Percentiles rank a stretch among this genome's conserved stretches.
These are phyloP conservation scores for Lepus americanus DNA, from an alignment of 2,113 vertebrate genomes.

Conservation along the genomic window DNA sequence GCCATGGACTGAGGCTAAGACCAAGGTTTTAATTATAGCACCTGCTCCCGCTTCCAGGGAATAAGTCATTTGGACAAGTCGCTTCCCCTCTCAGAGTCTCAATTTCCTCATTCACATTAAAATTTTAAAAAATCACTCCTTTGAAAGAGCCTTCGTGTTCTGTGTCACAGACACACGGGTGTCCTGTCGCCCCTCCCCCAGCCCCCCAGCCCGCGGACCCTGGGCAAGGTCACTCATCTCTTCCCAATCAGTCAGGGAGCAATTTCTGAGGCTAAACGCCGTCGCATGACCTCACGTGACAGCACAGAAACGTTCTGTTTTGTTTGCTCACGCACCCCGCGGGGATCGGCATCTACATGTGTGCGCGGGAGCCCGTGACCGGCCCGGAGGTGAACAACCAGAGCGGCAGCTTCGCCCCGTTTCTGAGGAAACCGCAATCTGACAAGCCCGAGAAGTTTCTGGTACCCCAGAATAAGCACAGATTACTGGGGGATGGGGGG, in stretches of 20 bases:
- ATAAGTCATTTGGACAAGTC: conserved; percentile 14
- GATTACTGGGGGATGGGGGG: not conserved
- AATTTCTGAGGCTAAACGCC: conserved; percentile 19
- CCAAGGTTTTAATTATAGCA: not conserved
- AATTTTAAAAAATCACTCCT: not conserved
- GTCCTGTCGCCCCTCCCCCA: not conserved
- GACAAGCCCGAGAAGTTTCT: not conserved
- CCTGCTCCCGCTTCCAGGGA: not conserved
- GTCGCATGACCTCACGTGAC: not conserved
- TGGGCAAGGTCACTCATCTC: not conserved
- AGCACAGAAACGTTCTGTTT: not conserved
- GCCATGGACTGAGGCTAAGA: not conserved
- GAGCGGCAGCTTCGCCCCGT: not conserved
- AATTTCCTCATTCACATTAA: conserved; percentile 23
- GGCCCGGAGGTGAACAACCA: not conserved
- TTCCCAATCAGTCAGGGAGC: not conserved
- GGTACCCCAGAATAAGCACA: not conserved
- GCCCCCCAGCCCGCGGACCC: no score
- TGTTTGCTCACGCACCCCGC: not conserved
- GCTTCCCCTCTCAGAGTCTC: not conserved
- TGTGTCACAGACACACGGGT: not conserved
- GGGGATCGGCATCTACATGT: conserved; percentile 34
- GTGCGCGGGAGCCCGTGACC: not conserved
- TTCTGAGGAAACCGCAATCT: not conserved
- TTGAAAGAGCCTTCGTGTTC: not conserved